Evolutionary conservation across 1,140 invertebrate species (phyloP), one percentile per base, ranked within the genome.

Genomic region (Coelopa frigida): DNA sequence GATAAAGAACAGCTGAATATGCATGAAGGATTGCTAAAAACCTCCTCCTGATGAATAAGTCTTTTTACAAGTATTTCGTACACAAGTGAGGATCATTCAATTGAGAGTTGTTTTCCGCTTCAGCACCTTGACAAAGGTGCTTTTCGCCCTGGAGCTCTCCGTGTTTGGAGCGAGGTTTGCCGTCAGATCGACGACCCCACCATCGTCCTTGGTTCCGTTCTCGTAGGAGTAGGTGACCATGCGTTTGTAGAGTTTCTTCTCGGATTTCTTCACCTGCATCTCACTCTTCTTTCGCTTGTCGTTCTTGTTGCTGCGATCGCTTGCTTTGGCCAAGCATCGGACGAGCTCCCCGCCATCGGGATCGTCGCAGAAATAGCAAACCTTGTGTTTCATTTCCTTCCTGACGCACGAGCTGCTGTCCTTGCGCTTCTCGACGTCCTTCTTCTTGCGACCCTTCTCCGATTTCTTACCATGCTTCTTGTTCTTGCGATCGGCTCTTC

Each of bases 241-340:
- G 14, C 61, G 52, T 47, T 65, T 64, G 40, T 57, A 58, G 33
- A 64, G 59, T 21, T 56, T 53, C 27, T 60, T 51, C 18, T 60
- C 43, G 1, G 37, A 11, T 41, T 50, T 50, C 12, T 46, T 18
- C 8, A 23, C 20, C 40, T 14, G 18, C 26, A 4, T 22, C 35
- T 6, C n/a, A 4, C 3, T 31, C 39, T 6, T 1, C 24, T 42
- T 23, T 3, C 40, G 8, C 4, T 35, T 2, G 4, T 32, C 5
- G 33, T 17, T 8, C 11, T 21, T 33, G 22, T 15, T 5, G 10
- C 8, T 12, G 42, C 27, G n/a, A 29, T 8, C 27, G 42, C 20
- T n/a, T 12, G 22, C 40, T n/a, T n/a, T n/a, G n/a, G n/a, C 27
- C 8, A 29, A 50, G 23, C 48, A 50, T 35, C 46, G 40, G n/a